Evolutionary conservation across 2,797 vertebrate genomes (phyloP).

Genomic region (Forpus xanthops): DNA sequence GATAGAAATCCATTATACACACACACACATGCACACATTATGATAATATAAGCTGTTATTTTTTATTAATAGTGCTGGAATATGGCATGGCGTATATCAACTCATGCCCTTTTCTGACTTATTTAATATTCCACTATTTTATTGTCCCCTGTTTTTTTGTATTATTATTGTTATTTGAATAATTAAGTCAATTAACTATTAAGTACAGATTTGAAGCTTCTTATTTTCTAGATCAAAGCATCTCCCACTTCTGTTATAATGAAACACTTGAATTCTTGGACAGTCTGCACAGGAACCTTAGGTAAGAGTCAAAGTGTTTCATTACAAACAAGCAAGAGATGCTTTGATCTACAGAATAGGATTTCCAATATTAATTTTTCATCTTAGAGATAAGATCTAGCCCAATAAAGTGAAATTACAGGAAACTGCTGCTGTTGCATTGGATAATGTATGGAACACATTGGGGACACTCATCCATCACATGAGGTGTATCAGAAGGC

Average conservation of each 20-base stretch:
- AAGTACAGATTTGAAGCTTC: slow-evolving; percentile 31
- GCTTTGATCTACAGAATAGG: slow-evolving; percentile 28
- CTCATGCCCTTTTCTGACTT: background rate
- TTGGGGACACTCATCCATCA: background rate
- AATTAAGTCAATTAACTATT: slow-evolving; percentile 33
- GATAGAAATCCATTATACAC: background rate
- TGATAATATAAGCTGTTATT: background rate
- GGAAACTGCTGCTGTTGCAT: background rate
- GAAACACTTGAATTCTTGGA: slow-evolving; percentile 53
- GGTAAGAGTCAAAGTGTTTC: slow-evolving; percentile 38
- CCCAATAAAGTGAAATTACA: background rate
- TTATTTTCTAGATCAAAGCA: slow-evolving; percentile 38
- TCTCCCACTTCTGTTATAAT: slow-evolving; percentile 22
- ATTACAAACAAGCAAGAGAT: background rate
- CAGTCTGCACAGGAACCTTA: slow-evolving; percentile 1
- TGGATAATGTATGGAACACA: background rate
- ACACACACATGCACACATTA: background rate
- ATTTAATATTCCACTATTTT: slow-evolving; percentile 5
- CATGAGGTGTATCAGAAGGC: background rate
- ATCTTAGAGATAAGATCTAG: background rate
- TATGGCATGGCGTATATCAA: background rate
- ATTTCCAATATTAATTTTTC: slow-evolving; percentile 21
- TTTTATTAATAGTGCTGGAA: background rate
- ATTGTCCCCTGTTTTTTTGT: background rate
- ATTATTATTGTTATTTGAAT: slow-evolving; percentile 38